Base-by-base conservation (phyloP, 2,888 invertebrate genomes). In the Coremacera marginata region DNA sequence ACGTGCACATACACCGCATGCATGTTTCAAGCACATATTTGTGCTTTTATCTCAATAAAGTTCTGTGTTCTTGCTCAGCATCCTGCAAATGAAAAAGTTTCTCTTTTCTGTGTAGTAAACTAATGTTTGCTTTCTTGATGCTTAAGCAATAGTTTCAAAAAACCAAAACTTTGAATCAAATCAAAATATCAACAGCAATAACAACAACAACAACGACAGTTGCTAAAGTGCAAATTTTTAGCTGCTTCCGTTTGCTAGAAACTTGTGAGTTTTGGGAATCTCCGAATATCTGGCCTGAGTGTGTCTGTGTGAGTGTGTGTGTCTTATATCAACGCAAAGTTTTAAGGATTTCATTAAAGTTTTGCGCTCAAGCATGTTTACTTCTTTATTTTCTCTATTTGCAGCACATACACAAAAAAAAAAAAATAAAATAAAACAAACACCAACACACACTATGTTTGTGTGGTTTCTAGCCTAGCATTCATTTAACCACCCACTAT, bases 141-240 rank as follows among this genome's bases (percentile, higher is more conserved):
- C 3, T 44, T 44, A 44, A 44, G 44, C 44, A 44, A 44, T 44
- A 44, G 44, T 44, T 22, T 55, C 8, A 22, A 55, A 55, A 22
- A 55, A 55, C 22, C 19, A 9, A 22, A 55, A 55, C 22, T 55
- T 55, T 19, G 55, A 55, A 55, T 22, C 55, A 65, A 80, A 81
- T 80, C 77, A 81, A 77, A 76, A 70, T 77, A 77, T 77, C 55
- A 70, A 37, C 70, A 62, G 27, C 72, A 68, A 51, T 16, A 65
- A 44, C 62, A 72, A 57, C 22, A 71, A 44, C 52, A 77, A 65
- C 65, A 65, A 34, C 37, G 31, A 34, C 65, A 65, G 34, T n/a
- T 19, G 31, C 37, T 27, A n/a, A 11, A 65, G 19, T 65, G 27
- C 37, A 31, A n/a, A 34, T 34, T n/a, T 31, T 19, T n/a, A 16